phyloP scores from a whole-genome alignment of 2,113 vertebrate genomes.

The Cinclus cinclus region DNA sequence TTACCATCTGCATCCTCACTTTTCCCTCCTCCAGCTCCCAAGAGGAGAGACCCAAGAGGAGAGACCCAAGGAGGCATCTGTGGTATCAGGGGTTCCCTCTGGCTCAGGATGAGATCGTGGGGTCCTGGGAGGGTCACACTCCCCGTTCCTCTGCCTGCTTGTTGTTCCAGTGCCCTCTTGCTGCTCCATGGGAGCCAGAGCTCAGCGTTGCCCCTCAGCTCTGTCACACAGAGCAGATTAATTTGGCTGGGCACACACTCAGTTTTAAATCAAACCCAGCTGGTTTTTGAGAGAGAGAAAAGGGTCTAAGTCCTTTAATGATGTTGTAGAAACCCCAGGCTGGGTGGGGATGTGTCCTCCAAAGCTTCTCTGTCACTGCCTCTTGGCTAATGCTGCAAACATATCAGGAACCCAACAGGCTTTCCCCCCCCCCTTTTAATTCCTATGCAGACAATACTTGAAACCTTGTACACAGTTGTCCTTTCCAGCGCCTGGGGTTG shows the following conservation, averaged over 20 bases:
- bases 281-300: background rate
- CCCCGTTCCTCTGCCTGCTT: background rate
- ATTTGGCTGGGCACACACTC: background rate
- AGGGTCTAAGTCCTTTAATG: background rate
- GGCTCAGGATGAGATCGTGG: background rate
- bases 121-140: background rate
- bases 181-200: background rate
- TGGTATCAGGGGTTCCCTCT: background rate
- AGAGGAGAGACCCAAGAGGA: background rate
- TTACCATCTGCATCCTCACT: constrained; percentile 3
- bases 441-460: constrained; percentile 67
- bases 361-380: constrained; percentile 2
- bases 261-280: background rate
- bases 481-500: constrained; percentile 37
- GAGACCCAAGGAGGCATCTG: background rate
- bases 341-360: background rate
- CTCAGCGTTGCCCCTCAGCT: background rate
- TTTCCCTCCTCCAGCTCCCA: background rate
- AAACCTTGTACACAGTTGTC: constrained; percentile 63
- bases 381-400: constrained; percentile 40
- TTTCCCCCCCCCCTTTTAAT: background rate
- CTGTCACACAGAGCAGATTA: background rate
- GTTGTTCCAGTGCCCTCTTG: background rate
- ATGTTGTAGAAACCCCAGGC: background rate
- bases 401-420: constrained; percentile 44